A percentile compares a stretch with the other conserved stretches of the same genome.
Evolutionary conservation across 2,888 invertebrate genomes (phyloP).

Genomic region (Amblyjoppa proteus): DNA sequence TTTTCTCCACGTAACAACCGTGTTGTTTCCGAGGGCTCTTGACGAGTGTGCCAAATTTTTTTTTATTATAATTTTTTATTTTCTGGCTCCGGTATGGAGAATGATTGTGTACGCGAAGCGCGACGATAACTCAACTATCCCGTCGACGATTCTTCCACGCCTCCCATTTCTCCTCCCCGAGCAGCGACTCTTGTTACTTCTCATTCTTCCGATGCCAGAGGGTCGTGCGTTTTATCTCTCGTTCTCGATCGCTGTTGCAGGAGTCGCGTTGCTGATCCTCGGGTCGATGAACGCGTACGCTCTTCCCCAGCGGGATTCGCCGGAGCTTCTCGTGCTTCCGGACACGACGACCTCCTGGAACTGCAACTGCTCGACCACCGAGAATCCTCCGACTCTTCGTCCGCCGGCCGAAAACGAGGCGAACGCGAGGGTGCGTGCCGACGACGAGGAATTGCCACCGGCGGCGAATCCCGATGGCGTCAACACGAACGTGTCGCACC

Average conservation of each 20-base stretch:
- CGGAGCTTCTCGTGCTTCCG: conserved; percentile 67
- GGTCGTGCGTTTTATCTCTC: neutral
- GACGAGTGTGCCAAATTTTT: conserved; percentile 48
- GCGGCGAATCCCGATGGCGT: conserved; percentile 29
- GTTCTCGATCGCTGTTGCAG: conserved; percentile 59
- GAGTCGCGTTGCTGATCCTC: conserved; percentile 65
- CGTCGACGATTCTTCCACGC: conserved; percentile 9
- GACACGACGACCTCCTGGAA: conserved; percentile 69
- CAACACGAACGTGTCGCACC: conserved; percentile 77
- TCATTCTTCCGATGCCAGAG: conserved; percentile 41
- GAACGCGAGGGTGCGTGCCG: conserved; percentile 31
- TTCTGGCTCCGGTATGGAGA: conserved; percentile 16
- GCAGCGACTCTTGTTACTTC: conserved; percentile 2
- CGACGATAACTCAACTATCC: conserved; percentile 41
- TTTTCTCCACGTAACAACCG: neutral
- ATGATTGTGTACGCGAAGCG: conserved; percentile 37
- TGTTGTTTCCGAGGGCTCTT: conserved; percentile 33
- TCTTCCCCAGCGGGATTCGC: conserved; percentile 59
- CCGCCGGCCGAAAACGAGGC: conserved; percentile 64
- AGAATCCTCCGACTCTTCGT: conserved; percentile 73
- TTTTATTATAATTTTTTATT: conserved; percentile 21
- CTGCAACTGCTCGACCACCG: conserved; percentile 76
- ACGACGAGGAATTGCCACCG: conserved; percentile 20
- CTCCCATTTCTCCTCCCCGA: neutral
- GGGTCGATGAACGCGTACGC: conserved; percentile 59